These are phyloP conservation scores for Mionectes macconnelli DNA, from an alignment of 2,113 vertebrate genomes.

Conservation along the genomic window DNA sequence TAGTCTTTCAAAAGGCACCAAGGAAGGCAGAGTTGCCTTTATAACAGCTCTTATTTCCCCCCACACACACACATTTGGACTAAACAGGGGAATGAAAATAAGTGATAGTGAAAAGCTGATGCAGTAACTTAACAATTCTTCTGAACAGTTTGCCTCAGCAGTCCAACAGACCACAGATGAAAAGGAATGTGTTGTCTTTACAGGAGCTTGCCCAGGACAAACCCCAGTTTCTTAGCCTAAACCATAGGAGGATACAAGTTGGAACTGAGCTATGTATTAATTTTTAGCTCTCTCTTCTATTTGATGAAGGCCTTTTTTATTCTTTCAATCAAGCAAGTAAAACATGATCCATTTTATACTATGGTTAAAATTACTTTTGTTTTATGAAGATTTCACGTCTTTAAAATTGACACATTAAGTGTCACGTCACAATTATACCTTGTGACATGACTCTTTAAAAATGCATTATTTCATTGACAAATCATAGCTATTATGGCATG, in stretches of 20 bases:
- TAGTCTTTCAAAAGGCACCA: background rate
- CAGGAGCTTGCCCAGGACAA: background rate
- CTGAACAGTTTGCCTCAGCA: background rate
- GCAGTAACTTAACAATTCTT: background rate
- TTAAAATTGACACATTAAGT: background rate
- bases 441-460: background rate
- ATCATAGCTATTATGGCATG: rapidly evolving
- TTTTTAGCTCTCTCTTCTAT: background rate
- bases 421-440: background rate
- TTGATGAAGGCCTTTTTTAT: background rate
- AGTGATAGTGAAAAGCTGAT: background rate
- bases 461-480: background rate
- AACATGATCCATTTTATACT: background rate
- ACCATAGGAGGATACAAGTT: background rate
- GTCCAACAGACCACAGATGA: background rate
- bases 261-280: rapidly evolving
- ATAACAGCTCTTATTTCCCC: background rate
- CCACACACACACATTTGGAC: background rate
- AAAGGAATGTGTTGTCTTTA: background rate
- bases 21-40: background rate
- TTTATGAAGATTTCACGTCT: background rate
- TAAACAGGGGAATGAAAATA: background rate
- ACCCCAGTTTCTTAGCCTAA: background rate
- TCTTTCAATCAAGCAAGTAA: background rate
- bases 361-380: background rate